Conservation (phyloP, 2,888 invertebrate species). For the Papilio protenor region DNA sequence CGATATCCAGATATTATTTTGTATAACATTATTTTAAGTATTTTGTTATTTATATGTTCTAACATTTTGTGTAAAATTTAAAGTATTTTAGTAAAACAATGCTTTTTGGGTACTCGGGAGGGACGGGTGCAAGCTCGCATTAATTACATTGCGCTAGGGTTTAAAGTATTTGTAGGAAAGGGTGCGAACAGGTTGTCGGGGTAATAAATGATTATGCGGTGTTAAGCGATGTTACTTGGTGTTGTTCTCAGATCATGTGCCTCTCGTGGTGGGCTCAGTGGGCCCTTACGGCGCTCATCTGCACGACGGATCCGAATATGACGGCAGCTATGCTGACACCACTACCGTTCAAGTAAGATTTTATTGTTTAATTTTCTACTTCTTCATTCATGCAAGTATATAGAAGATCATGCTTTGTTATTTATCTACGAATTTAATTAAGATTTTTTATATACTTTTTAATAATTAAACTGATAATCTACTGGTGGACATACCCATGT, state of each 20-base stretch:
- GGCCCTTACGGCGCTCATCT: slow-evolving; percentile 97
- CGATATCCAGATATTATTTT: slow-evolving; percentile 9
- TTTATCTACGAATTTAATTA: not conserved
- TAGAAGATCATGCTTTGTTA: not conserved
- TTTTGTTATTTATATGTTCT: not conserved
- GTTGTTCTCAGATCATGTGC: slow-evolving; percentile 63
- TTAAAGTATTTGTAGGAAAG: slow-evolving; percentile 53
- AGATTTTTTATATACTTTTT: too few relatives aligned
- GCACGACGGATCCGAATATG: slow-evolving; percentile 96
- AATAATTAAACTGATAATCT: too few relatives aligned
- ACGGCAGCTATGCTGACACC: slow-evolving; percentile 90
- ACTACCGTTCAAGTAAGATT: slow-evolving; percentile 83
- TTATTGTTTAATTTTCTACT: not conserved
- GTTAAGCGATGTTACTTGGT: slow-evolving; percentile 30
- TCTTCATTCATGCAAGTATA: not conserved
- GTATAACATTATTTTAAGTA: slow-evolving; percentile 3
- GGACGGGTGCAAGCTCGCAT: slow-evolving; percentile 81
- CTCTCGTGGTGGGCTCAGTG: slow-evolving; percentile 93
- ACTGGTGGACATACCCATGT: not conserved
- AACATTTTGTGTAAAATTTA: slow-evolving; percentile 57
- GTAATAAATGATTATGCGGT: slow-evolving; percentile 37
- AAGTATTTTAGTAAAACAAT: slow-evolving; percentile 74
- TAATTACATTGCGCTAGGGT: slow-evolving; percentile 77
- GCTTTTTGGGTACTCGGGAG: slow-evolving; percentile 66
- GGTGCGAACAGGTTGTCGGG: slow-evolving; percentile 52